Evolutionary conservation across 2,113 vertebrate genomes (phyloP), one percentile per base, ranked within the genome.

Genomic region (Rhodinocichla rosea): DNA sequence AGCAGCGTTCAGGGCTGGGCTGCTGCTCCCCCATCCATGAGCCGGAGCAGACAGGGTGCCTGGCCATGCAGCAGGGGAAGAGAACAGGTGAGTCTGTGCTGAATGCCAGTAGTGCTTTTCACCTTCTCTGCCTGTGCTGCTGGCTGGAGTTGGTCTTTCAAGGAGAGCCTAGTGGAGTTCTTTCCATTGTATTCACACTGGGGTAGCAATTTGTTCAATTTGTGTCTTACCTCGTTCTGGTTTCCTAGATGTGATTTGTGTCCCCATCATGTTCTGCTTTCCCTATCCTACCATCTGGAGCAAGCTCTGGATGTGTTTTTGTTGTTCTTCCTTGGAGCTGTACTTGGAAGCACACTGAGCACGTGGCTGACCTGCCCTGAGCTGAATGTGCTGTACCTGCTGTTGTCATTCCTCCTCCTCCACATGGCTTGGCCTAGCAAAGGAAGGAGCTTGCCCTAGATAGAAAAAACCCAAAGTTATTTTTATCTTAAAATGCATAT

Each of bases 371-470:
- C 93, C 85, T 96, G 79, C 90, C 71, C 85, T 67, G 50, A 85
- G 88, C 90, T 86, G 92, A 90, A 89, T 49, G 89, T 94, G 83
- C 73, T 89, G 91, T 96, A 92, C 92, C 83, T 94, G 87, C 92
- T 94, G 70, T 80, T 96, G 71, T 93, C 35, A 68, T 94, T 94
- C 76, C 80, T 94, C 83, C 91, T 84, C 71, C 85, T 92, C 68
- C 81, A 62, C 33, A 19, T 24, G 55, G 50, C 52, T 24, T 45
- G 85, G 63, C 87, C 82, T 90, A 35, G 35, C 85, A 88, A 90
- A 95, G 55, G 63, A 91, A 90, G 44, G 59, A 77, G 28, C 52
- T 94, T 94, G 90, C 79, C 80, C 93, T 83, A 90, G 57, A 92
- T 62, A 71, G 88, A 32, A 84, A 77, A 83, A 82, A 57, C 3